phyloP scores from a whole-genome alignment of 2,113 vertebrate genomes.

The Spermophilus dauricus region DNA sequence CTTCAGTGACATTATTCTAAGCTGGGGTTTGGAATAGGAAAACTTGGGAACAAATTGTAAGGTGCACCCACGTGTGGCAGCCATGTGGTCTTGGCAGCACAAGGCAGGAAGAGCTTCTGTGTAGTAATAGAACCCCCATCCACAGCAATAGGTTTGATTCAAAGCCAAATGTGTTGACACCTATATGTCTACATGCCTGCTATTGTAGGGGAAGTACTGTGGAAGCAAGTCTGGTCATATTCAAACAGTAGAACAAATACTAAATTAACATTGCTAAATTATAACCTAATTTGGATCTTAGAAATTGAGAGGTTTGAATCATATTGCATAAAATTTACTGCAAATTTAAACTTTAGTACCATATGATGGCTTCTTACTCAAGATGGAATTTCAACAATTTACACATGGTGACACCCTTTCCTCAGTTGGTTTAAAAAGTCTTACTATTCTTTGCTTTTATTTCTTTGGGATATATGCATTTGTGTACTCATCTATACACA shows the following conservation, averaged over 20 bases:
- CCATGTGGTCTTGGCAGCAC: neutral
- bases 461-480: neutral
- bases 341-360: conserved; percentile 8
- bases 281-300: conserved; percentile 40
- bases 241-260: conserved; percentile 5
- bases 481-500: neutral
- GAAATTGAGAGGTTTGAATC: conserved; percentile 43
- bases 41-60: conserved; percentile 51
- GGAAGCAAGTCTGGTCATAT: conserved; percentile 4
- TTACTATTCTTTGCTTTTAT: conserved; percentile 61
- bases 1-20: conserved; percentile 53
- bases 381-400: conserved; percentile 53
- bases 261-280: conserved; percentile 51
- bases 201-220: neutral
- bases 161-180: neutral
- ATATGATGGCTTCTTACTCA: neutral
- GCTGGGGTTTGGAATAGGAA: conserved; percentile 72
- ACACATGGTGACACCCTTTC: neutral
- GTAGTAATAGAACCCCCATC: neutral
- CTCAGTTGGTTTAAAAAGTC: neutral
- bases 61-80: neutral
- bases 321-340: neutral
- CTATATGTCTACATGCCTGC: neutral
- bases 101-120: neutral
- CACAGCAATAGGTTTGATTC: neutral